Evolutionary conservation across 2,797 vertebrate species (phyloP), one percentile per base, ranked within the genome.

Genomic region (Labeo calbasu): DNA sequence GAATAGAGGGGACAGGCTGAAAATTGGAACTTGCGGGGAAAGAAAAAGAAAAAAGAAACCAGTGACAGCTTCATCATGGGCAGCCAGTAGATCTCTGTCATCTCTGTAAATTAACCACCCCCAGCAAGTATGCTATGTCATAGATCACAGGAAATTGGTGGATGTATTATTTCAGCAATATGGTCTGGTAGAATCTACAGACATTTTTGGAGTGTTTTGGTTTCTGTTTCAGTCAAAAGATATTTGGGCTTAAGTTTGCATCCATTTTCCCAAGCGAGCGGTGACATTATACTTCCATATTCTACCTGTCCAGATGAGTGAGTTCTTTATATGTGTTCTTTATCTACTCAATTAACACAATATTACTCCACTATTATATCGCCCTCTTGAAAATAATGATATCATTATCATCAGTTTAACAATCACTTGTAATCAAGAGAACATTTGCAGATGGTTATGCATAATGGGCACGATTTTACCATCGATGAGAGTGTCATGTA

Each of bases 91-190:
- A 83, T 82, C 85, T 84, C 87, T 87, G 81, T 90, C 89, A 86
- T 61, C 70, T 15, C 59, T 65, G 70, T 61, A 87, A 91, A 91
- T 90, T 73, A 89, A 87, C 84, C 87, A 86, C 87, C 86, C 87
- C 79, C 76, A 85, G 88, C 88, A 71, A 86, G 23, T 73, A 63
- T 61, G 51, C n/a, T 48, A 43, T 79, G 66, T 55, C 85, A 88
- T 83, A 79, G 77, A 87, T 89, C 79, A 85, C 76, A 73, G 71
- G 23, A 88, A 89, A 83, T 83, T 79, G 83, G 86, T 72, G 21
- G 32, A 61, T 73, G 80, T 81, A 83, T 86, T 77, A 85, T 86
- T 87, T 79, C 51, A 25, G 32, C 32, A 84, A 69, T 59, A 21
- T 63, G 43, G 36, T 78, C 53, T 3, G 23, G 82, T 79, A 79